A percentile compares a stretch with the other conserved stretches of the same genome.
Conservation (phyloP, 2,888 invertebrate species). For the Criorhina ranunculi region DNA sequence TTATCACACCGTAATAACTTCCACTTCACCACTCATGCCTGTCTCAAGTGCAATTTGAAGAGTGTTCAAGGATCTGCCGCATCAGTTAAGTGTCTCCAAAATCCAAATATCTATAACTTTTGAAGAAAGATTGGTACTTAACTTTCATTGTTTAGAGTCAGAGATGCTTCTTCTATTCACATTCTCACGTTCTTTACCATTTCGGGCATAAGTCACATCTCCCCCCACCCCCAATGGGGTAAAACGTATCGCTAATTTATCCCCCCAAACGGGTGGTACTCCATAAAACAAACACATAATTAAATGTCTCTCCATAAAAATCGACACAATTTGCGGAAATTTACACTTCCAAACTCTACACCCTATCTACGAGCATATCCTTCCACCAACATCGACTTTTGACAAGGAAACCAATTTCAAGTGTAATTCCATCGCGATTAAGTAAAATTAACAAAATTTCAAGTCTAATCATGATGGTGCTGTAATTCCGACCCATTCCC, state of each 20-base stretch:
- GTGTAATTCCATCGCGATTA: constrained; percentile 60
- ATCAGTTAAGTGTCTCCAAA: too few relatives aligned
- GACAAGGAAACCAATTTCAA: constrained; percentile 59
- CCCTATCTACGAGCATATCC: background rate
- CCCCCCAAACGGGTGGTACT: background rate
- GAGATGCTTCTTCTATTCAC: constrained; percentile 6
- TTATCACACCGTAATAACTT: too few relatives aligned
- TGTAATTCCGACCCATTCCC: constrained; percentile 36
- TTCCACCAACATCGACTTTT: constrained; percentile 50
- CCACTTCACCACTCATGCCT: too few relatives aligned
- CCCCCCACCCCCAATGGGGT: constrained; percentile 8
- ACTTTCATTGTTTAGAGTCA: background rate
- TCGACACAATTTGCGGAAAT: constrained; percentile 62
- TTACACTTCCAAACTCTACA: constrained; percentile 45
- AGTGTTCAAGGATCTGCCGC: background rate
- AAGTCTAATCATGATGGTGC: constrained; percentile 57
- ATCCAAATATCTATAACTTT: background rate
- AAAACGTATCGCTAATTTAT: constrained; percentile 10
- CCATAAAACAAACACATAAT: constrained; percentile 60
- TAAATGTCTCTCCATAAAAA: constrained; percentile 47
- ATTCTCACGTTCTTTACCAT: constrained; percentile 9
- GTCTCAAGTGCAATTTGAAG: background rate
- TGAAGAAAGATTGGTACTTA: background rate
- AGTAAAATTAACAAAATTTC: constrained; percentile 66
- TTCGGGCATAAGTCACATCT: constrained; percentile 5